Base-by-base conservation (phyloP, 2,888 invertebrate genomes). In the Drosophila lacicola region DNA sequence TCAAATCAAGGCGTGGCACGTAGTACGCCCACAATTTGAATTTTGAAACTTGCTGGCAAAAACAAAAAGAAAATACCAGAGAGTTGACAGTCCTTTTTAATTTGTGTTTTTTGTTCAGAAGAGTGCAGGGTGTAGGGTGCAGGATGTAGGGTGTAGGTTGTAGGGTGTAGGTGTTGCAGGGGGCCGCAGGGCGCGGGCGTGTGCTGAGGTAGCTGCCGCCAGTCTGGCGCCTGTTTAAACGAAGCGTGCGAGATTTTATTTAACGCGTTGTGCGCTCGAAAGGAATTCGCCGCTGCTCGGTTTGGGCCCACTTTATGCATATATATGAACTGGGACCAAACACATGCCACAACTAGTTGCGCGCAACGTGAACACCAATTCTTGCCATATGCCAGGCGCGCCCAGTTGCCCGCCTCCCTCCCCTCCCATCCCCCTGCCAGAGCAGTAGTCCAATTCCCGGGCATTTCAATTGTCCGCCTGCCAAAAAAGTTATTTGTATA, bases 241-340 rank as follows among this genome's bases (percentile, higher is more conserved):
- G 81, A 82, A 83, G 87, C 84, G 71, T 82, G 78, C 78, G 84
- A 75, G 71, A 83, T 82, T 82, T 80, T 86, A 76, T 86, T 82
- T 86, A 86, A 86, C 87, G 82, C 78, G 65, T 50, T 53, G 47
- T 41, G 46, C 46, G 61, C 67, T 54, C 63, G 50, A 62, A 42
- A 37, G 45, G 55, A 55, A 55, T 55, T 55, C 55, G 5, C 45
- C 57, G 62, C 45, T 41, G 50, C 55, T 47, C 33, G 45, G 19
- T 29, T 50, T 56, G 51, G 70, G 47, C 58, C 74, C 45, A 42
- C 47, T 47, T 57, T 45, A 57, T 29, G 29, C 29, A 29, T 39
- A 37, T 54, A 45, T 42, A 58, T 53, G 55, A 47, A 74, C 41
- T 44, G 29, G 37, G 42, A 42, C n/a, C 47, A 34, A 45, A 37